These are phyloP conservation scores for Magallana ariakensis DNA, from an alignment of 1,140 invertebrate genomes.

Conservation along the genomic window DNA sequence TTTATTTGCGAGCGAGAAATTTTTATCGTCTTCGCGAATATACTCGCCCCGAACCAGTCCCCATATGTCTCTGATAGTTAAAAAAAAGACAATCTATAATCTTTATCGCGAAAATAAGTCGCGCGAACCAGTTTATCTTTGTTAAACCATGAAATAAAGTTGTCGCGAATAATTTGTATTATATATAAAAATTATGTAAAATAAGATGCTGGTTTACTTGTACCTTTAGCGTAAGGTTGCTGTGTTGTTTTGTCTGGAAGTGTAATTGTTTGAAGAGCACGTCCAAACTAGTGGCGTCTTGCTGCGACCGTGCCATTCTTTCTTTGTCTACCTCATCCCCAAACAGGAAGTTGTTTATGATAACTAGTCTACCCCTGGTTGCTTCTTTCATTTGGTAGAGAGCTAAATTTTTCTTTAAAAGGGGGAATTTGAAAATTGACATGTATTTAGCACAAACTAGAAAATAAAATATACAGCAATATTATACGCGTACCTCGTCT, in stretches of 20 bases:
- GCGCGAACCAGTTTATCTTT: no score
- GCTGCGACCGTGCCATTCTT: background rate
- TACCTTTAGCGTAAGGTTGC: slow-evolving; percentile 32
- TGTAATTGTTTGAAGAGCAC: slow-evolving; percentile 37
- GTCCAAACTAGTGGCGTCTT: slow-evolving; percentile 43
- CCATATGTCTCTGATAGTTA: no score
- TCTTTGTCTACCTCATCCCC: background rate
- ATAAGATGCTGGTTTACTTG: no score
- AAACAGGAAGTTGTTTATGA: slow-evolving; percentile 43
- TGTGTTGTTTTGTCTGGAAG: slow-evolving; percentile 35
- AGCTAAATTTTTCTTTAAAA: background rate
- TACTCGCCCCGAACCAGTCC: no score
- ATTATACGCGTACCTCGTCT: background rate
- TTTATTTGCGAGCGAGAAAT: no score
- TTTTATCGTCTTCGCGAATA: no score
- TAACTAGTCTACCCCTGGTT: slow-evolving; percentile 18
- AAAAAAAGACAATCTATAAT: no score
- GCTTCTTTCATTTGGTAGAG: background rate
- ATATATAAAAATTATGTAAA: no score
- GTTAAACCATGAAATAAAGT: no score
- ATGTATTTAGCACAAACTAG: background rate
- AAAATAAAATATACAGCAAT: background rate
- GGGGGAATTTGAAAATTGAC: no score
- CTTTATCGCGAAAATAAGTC: no score
- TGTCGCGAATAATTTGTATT: no score